A percentile compares a stretch with the other conserved stretches of the same genome.
Conservation (phyloP, 2,113 vertebrate genomes). For the Cairina moschata region DNA sequence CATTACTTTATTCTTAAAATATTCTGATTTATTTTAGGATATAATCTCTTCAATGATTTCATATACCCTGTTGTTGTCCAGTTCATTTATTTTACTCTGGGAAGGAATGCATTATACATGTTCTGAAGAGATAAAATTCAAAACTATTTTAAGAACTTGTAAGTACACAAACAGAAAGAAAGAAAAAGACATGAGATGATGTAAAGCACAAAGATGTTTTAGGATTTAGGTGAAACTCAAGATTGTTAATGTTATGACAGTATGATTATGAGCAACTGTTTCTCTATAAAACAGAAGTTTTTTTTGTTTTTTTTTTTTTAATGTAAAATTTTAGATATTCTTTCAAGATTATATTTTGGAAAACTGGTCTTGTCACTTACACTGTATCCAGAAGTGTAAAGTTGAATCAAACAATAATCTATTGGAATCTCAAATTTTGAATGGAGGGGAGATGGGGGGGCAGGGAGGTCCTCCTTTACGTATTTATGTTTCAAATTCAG, state of each 20-base stretch:
- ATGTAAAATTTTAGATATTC: neutral
- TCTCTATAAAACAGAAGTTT: neutral
- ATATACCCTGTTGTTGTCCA: neutral
- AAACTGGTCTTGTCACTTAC: neutral
- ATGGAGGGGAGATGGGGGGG: rapidly evolving
- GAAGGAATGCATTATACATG: neutral
- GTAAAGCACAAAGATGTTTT: neutral
- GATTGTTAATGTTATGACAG: neutral
- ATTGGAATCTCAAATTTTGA: neutral
- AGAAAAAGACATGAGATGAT: neutral
- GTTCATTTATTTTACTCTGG: slow-evolving; percentile 3
- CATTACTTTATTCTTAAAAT: slow-evolving; percentile 65
- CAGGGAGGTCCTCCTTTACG: neutral
- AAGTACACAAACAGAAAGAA: neutral
- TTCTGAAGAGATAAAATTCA: neutral
- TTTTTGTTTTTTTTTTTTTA: rapidly evolving
- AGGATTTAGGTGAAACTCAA: neutral
- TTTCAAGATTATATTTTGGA: neutral
- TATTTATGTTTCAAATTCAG: neutral
- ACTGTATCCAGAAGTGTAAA: neutral
- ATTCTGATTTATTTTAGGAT: slow-evolving; percentile 55
- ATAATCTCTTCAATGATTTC: slow-evolving; percentile 10
- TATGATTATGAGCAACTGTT: neutral
- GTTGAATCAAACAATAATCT: neutral
- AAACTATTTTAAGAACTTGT: neutral